Percentiles rank a stretch among this genome's conserved stretches.
phyloP scores from a whole-genome alignment of 2,113 vertebrate species.

The Hippocampus zosterae region DNA sequence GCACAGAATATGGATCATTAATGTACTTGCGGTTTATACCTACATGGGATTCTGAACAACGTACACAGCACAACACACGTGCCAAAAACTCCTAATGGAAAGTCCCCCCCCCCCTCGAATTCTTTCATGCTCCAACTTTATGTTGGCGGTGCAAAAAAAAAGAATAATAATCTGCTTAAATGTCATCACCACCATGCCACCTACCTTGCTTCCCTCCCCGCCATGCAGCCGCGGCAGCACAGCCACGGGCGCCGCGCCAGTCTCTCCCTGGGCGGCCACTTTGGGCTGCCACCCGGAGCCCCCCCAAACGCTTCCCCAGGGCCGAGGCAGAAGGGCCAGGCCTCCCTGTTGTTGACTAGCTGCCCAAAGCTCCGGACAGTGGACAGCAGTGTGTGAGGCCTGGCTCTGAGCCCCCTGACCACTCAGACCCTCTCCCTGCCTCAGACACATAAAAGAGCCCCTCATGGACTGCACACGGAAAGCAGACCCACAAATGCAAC shows the following conservation, averaged over 20 bases:
- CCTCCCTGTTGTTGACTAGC: constrained; percentile 75
- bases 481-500: constrained; percentile 36
- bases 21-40: no score
- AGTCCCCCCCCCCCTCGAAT: constrained; percentile 8
- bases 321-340: constrained; percentile 70
- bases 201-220: constrained; percentile 44
- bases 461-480: constrained; percentile 63
- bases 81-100: constrained; percentile 5
- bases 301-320: constrained; percentile 72
- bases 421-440: constrained; percentile 77
- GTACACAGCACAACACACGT: background rate
- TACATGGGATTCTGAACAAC: no score
- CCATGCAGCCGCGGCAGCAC: constrained; percentile 41
- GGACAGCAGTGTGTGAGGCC: constrained; percentile 74
- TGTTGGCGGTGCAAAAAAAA: constrained; percentile 35
- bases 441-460: constrained; percentile 74
- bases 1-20: no score
- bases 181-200: constrained; percentile 61
- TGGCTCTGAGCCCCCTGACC: constrained; percentile 74
- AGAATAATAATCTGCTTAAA: constrained; percentile 31
- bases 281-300: constrained; percentile 62
- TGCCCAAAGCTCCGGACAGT: constrained; percentile 75
- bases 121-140: constrained; percentile 8
- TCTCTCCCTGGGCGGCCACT: constrained; percentile 73
- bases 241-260: constrained; percentile 54